Conservation (phyloP, 1,140 invertebrate genomes). For the Drosophila melanica region DNA sequence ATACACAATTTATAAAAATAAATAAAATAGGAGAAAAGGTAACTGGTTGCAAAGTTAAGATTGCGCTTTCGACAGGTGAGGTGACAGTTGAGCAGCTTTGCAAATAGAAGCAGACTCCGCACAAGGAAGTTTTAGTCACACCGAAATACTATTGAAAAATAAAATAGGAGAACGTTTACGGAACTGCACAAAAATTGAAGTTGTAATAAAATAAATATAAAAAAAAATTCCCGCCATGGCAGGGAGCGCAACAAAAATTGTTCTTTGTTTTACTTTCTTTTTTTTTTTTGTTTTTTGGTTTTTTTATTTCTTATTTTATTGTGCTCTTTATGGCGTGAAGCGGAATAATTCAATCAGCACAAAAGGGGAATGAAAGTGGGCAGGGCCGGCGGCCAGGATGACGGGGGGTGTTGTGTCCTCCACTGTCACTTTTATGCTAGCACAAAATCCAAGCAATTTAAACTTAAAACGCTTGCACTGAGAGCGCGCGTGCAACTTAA, state of each 20-base stretch:
- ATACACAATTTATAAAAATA: no score
- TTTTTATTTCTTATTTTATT: slow-evolving; percentile 33
- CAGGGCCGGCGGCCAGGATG: slow-evolving; percentile 1
- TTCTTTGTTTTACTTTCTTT: slow-evolving; percentile 5
- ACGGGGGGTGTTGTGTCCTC: slow-evolving; percentile 6
- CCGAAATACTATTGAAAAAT: slow-evolving; percentile 43
- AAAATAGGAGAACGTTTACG: slow-evolving; percentile 62
- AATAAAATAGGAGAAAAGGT: neutral
- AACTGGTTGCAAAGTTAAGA: slow-evolving; percentile 4
- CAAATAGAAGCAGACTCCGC: slow-evolving; percentile 26
- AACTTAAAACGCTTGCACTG: slow-evolving; percentile 77
- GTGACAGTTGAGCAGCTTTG: slow-evolving; percentile 29
- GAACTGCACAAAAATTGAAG: slow-evolving; percentile 59
- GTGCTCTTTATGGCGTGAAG: slow-evolving; percentile 73
- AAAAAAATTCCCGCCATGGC: slow-evolving; percentile 8
- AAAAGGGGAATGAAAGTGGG: slow-evolving; percentile 31
- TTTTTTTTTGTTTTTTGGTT: slow-evolving; percentile 44
- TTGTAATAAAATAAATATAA: slow-evolving; percentile 70
- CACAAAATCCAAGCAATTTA: slow-evolving; percentile 74
- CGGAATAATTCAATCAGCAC: slow-evolving; percentile 77
- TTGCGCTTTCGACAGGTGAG: slow-evolving; percentile 3
- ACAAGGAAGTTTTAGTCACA: slow-evolving; percentile 10
- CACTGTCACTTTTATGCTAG: slow-evolving; percentile 32
- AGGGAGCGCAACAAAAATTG: slow-evolving; percentile 12
- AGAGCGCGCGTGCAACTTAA: slow-evolving; percentile 74